Conservation (phyloP, 2,797 vertebrate genomes). For the Urophycis tenuis region DNA sequence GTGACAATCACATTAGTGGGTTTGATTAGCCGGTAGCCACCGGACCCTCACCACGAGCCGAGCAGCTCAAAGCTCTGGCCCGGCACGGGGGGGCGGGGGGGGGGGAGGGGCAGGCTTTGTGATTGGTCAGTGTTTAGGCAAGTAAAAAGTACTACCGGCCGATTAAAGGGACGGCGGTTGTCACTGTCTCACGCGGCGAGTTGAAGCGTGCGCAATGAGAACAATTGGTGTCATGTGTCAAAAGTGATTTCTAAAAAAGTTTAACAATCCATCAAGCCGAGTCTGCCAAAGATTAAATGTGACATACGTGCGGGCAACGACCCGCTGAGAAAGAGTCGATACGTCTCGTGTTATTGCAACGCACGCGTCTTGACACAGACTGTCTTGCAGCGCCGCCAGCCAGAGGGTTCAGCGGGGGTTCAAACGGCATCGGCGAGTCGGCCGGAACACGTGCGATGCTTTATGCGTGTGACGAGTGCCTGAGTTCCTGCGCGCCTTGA, state of each 20-base stretch:
- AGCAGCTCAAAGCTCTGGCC: background rate
- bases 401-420: background rate
- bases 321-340: background rate
- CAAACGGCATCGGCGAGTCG: background rate
- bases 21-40: constrained; percentile 26
- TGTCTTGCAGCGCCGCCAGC: background rate
- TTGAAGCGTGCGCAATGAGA: background rate
- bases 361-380: background rate
- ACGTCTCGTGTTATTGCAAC: background rate
- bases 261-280: background rate
- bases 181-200: background rate
- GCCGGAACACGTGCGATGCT: constrained; percentile 36
- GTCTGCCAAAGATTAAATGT: background rate
- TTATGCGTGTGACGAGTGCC: constrained; percentile 28
- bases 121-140: background rate
- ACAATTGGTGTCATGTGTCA: background rate
- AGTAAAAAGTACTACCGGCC: background rate
- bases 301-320: background rate
- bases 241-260: background rate
- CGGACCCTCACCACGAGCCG: background rate
- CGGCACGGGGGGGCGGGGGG: too few species aligned
- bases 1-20: constrained; percentile 45
- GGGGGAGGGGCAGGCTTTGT: background rate
- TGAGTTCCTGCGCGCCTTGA: background rate
- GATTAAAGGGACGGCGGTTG: background rate